Evolutionary conservation across 2,797 vertebrate species (phyloP).

Genomic region (Alca torda): DNA sequence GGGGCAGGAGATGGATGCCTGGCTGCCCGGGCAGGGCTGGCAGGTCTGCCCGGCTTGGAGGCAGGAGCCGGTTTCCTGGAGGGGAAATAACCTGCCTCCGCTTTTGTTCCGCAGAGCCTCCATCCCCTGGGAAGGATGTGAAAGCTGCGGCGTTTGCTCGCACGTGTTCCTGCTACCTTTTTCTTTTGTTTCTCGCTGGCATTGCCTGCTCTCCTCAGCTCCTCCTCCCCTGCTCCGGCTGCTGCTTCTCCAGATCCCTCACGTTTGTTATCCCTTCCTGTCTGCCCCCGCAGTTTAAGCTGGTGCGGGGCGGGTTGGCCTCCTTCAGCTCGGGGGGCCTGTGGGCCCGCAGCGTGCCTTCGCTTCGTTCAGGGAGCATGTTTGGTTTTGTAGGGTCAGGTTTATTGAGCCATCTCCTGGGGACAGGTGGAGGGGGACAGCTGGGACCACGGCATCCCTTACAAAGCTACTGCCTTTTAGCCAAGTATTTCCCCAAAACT

Average conservation of each 20-base stretch:
- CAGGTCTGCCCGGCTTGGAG: background rate
- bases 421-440: background rate
- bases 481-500: background rate
- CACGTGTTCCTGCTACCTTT: slow-evolving; percentile 4
- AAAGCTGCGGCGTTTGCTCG: background rate
- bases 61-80: background rate
- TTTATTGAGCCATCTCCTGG: background rate
- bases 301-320: accelerated
- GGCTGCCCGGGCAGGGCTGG: background rate
- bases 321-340: background rate
- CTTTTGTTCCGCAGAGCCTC: background rate
- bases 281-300: background rate
- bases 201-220: background rate
- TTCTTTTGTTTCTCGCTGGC: slow-evolving; percentile 15
- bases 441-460: accelerated
- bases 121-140: background rate
- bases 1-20: background rate
- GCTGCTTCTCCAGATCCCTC: background rate
- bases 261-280: background rate
- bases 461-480: background rate
- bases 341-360: accelerated
- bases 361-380: background rate
- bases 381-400: background rate
- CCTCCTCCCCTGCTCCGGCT: background rate
- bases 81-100: background rate